Percentiles rank a stretch among this genome's conserved stretches.
Conservation (phyloP, 2,797 vertebrate genomes). For the Ceryle rudis region DNA sequence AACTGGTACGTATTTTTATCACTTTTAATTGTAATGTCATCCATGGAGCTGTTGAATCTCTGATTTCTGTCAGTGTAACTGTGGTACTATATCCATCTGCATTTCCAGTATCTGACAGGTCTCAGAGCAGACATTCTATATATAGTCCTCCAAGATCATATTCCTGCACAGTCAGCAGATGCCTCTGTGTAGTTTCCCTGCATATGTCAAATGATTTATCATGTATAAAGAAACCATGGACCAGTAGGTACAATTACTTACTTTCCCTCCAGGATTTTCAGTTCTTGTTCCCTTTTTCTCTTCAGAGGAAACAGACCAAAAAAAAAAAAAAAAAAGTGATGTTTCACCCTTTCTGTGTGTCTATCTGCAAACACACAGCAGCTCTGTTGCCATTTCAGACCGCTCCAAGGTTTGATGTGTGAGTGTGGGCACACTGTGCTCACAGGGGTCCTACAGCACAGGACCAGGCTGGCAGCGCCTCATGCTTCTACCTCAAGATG, state of each 20-base stretch:
- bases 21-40: neutral
- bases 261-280: neutral
- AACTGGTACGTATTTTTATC: neutral
- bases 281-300: neutral
- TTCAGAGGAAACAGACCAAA: neutral
- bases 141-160: neutral
- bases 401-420: neutral
- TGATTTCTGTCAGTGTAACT: neutral
- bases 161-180: conserved; percentile 5
- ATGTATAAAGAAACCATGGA: neutral
- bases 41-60: neutral
- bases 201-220: neutral
- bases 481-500: neutral
- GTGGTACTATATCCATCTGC: neutral
- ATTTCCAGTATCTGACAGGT: neutral
- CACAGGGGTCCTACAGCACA: neutral
- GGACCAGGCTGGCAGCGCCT: neutral
- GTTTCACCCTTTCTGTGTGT: neutral
- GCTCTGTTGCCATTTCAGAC: neutral
- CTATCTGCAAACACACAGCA: neutral
- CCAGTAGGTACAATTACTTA: neutral
- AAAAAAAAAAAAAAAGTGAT: neutral
- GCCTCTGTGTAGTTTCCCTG: neutral
- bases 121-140: neutral
- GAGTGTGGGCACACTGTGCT: fast-evolving